phyloP scores from a whole-genome alignment of 1,140 invertebrate genomes.

The Venustaconcha ellipsiformis region DNA sequence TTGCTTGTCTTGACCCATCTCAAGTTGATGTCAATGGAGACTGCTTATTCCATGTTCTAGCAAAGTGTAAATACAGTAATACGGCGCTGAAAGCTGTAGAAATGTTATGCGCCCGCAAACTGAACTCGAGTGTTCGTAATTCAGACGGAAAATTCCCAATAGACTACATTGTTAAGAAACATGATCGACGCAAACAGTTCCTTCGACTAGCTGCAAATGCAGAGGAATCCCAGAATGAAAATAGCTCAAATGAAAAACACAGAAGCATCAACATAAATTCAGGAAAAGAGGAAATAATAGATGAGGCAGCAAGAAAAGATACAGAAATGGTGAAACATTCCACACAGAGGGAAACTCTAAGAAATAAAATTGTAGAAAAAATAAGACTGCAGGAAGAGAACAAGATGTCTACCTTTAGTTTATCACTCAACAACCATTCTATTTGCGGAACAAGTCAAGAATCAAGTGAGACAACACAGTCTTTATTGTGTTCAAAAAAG shows the following conservation, averaged over 20 bases:
- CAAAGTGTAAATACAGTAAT: constrained; percentile 42
- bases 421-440: not conserved
- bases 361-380: constrained; percentile 31
- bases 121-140: constrained; percentile 42
- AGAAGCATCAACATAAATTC: no score
- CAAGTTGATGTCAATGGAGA: constrained; percentile 43
- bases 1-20: constrained; percentile 34
- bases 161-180: constrained; percentile 46
- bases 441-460: not conserved
- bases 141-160: constrained; percentile 46
- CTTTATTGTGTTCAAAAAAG: not conserved
- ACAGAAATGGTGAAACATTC: constrained; percentile 5
- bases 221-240: no score
- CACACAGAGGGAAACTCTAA: constrained; percentile 19
- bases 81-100: constrained; percentile 45
- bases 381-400: constrained; percentile 29
- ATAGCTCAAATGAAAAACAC: no score
- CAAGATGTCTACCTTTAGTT: constrained; percentile 35
- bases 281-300: no score
- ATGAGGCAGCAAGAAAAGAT: no score
- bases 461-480: not conserved
- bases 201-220: constrained; percentile 31
- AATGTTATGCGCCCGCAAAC: constrained; percentile 39
- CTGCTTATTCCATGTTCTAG: constrained; percentile 50
- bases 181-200: constrained; percentile 50